A percentile compares a stretch with the other conserved stretches of the same genome.
Conservation (phyloP, 2,797 vertebrate genomes). For the Mormyrops attenuatus region DNA sequence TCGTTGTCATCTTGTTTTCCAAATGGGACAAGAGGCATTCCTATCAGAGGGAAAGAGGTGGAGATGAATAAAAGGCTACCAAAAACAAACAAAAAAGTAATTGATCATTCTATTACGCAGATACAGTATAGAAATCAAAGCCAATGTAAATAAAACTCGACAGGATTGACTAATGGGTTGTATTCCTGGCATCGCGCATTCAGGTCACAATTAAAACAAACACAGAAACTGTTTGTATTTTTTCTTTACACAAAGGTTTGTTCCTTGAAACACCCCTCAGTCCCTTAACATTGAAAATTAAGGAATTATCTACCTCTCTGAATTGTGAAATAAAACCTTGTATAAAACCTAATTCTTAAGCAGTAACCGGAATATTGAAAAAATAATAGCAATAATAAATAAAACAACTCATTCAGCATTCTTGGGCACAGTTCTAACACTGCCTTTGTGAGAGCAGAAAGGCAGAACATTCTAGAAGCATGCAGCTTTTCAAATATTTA, state of each 20-base stretch:
- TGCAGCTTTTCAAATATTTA: conserved; percentile 56
- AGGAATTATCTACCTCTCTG: not conserved
- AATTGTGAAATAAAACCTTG: not conserved
- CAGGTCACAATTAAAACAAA: conserved; percentile 41
- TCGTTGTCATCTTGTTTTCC: conserved; percentile 25
- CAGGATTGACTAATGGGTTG: conserved; percentile 28
- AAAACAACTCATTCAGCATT: conserved; percentile 31
- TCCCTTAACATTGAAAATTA: not conserved
- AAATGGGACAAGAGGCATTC: conserved; percentile 31
- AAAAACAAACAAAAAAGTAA: conserved; percentile 34
- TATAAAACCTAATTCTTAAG: not conserved
- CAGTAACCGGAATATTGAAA: not conserved
- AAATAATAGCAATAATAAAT: not conserved
- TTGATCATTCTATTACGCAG: conserved; percentile 29
- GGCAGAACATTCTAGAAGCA: conserved; percentile 41
- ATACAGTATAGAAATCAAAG: conserved; percentile 45
- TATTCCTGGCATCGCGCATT: conserved; percentile 36
- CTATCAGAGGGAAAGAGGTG: conserved; percentile 16
- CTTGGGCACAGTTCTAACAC: conserved; percentile 52
- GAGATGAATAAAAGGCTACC: conserved; percentile 27
- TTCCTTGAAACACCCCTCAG: not conserved
- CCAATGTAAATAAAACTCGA: conserved; percentile 41
- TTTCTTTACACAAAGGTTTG: not conserved
- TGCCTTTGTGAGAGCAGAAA: conserved; percentile 50
- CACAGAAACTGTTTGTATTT: not conserved